Evolutionary conservation across 2,888 invertebrate species (phyloP).

Genomic region (Drosophila maculinotata): DNA sequence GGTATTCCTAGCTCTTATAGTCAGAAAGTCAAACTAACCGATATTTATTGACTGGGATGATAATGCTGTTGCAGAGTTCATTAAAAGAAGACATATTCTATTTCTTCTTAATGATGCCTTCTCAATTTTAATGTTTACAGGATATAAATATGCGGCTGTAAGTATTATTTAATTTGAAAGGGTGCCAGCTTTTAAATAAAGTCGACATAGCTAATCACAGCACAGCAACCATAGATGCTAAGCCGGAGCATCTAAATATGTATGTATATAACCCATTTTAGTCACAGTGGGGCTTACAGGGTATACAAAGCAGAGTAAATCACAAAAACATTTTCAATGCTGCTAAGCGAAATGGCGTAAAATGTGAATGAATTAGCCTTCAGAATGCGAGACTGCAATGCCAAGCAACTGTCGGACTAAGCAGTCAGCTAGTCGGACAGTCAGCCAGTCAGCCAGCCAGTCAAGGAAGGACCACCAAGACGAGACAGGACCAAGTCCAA

Average conservation of each 20-base stretch:
- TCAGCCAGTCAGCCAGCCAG: conserved; percentile 7
- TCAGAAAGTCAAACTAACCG: too few species aligned
- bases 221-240: too few species aligned
- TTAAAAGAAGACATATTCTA: too few species aligned
- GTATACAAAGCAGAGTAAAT: conserved; percentile 25
- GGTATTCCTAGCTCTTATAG: too few species aligned
- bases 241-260: background rate
- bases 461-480: conserved; percentile 2
- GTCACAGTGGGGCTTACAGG: conserved; percentile 5
- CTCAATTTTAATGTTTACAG: too few species aligned
- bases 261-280: background rate
- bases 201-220: too few species aligned
- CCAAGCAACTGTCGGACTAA: conserved; percentile 52
- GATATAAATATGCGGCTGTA: too few species aligned
- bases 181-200: too few species aligned
- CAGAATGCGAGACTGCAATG: conserved; percentile 53
- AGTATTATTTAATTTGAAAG: too few species aligned
- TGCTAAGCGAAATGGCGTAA: conserved; percentile 49
- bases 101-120: too few species aligned
- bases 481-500: conserved; percentile 31
- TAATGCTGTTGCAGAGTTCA: too few species aligned
- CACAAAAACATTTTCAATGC: conserved; percentile 22
- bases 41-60: too few species aligned
- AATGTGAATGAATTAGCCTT: conserved; percentile 71
- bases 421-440: conserved; percentile 20